Base-by-base conservation (phyloP, 1,140 invertebrate species). In the Acarapis woodi region DNA sequence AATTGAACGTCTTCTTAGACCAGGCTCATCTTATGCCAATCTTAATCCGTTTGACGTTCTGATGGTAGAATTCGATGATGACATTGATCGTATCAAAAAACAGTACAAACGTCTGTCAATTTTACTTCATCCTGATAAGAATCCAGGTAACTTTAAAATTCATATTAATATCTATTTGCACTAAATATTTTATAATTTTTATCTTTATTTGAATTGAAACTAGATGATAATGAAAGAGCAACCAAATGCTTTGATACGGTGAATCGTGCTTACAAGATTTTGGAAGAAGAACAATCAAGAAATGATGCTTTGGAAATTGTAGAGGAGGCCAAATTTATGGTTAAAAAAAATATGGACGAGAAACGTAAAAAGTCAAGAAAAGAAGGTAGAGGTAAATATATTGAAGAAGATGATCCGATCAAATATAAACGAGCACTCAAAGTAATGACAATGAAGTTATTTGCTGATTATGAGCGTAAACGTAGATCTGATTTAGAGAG, bases 81-180 rank as follows among this genome's bases (percentile, higher is more conserved):
- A 71, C 22, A 53, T 94, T 28, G 79, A 88, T 48, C 78, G 87
- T 53, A 72, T 93, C 19, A 90, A 90, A 54, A 94, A 88, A 53
- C 88, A 88, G 59, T 97, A 94, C 54, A 68, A 79, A 56, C 67
- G 73, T 64, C 67, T 96, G 49, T 96, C 88, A 12, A 83, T 97
- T 55, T 62, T 96, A 44, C 82, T 97, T 1, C 90, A 99, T 72
- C 93, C 90, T 31, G 85, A 96, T 51, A 93, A 93, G 62, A 96
- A 96, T 62, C 74, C 73, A 57, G n/a, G n/a, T n/a, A n/a, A n/a
- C n/a, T n/a, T n/a, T n/a, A n/a, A n/a, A n/a, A n/a, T n/a, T n/a
- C n/a, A n/a, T n/a, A n/a, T n/a, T n/a, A n/a, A n/a, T n/a, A n/a
- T n/a, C n/a, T n/a, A n/a, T n/a, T n/a, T n/a, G n/a, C n/a, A n/a